Evolutionary conservation across 2,888 invertebrate species (phyloP).

Genomic region (Drosophila buzzatii): DNA sequence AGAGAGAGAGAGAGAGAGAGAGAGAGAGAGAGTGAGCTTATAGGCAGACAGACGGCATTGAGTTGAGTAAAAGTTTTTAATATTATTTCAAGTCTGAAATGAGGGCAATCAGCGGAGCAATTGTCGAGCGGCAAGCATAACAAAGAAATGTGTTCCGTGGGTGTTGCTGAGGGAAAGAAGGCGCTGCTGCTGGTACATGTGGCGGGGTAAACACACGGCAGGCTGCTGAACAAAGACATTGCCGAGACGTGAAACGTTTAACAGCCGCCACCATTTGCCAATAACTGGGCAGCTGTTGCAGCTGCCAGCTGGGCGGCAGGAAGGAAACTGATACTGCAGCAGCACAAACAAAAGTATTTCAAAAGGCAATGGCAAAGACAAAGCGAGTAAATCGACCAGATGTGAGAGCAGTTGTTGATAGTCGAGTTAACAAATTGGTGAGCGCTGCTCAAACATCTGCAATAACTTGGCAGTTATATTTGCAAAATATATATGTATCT

Average conservation of each 20-base stretch:
- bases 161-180: background rate
- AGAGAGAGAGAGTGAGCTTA: slow-evolving; percentile 23
- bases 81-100: slow-evolving; percentile 82
- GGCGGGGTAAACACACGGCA: slow-evolving; percentile 39
- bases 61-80: slow-evolving; percentile 79
- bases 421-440: slow-evolving; percentile 66
- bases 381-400: slow-evolving; percentile 29
- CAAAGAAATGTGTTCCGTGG: slow-evolving; percentile 61
- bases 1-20: slow-evolving; percentile 2
- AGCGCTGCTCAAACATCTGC: slow-evolving; percentile 49
- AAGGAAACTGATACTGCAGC: slow-evolving; percentile 44
- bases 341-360: slow-evolving; percentile 68
- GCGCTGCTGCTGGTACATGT: slow-evolving; percentile 4
- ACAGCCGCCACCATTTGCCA: slow-evolving; percentile 62
- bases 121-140: slow-evolving; percentile 79
- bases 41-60: slow-evolving; percentile 35
- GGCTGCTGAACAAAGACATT: slow-evolving; percentile 62
- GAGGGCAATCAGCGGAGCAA: slow-evolving; percentile 82
- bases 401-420: slow-evolving; percentile 52
- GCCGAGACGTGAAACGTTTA: slow-evolving; percentile 53
- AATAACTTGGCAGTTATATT: background rate
- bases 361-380: slow-evolving; percentile 47
- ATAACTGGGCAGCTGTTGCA: slow-evolving; percentile 72
- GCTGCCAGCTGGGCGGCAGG: slow-evolving; percentile 39
- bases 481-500: background rate